Conservation (phyloP, 2,113 vertebrate genomes). For the Paramormyrops kingsleyae region DNA sequence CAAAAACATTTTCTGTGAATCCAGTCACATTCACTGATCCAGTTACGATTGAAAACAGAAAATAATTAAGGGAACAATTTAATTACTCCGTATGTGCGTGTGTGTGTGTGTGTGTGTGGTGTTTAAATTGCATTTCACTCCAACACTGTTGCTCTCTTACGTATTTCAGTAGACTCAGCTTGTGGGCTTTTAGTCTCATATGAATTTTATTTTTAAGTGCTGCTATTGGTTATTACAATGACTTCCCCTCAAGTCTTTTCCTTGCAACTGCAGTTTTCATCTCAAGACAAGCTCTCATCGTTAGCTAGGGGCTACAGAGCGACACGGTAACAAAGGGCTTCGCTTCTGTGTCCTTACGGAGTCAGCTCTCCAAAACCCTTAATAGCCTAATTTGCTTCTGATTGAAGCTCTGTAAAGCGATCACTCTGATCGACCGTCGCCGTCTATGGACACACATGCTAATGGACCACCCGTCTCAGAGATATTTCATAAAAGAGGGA, state of each 20-base stretch:
- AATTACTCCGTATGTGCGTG: neutral
- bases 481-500: neutral
- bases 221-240: neutral
- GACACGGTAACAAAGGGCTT: neutral
- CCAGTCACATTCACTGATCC: neutral
- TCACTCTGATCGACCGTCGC: neutral
- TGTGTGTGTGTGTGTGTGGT: neutral
- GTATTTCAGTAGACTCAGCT: neutral
- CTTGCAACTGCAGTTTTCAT: neutral
- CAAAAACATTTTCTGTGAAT: neutral
- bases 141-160: neutral
- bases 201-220: neutral
- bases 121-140: neutral
- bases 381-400: neutral
- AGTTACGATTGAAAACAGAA: neutral
- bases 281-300: neutral
- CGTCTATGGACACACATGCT: neutral
- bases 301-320: neutral
- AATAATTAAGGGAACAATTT: neutral
- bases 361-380: neutral
- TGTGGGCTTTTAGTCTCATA: neutral
- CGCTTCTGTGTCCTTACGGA: neutral
- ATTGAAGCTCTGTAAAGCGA: neutral
- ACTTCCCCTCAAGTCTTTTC: neutral
- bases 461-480: neutral